These are phyloP conservation scores for Drosophila falleni DNA, from an alignment of 2,888 invertebrate species.

Conservation along the genomic window DNA sequence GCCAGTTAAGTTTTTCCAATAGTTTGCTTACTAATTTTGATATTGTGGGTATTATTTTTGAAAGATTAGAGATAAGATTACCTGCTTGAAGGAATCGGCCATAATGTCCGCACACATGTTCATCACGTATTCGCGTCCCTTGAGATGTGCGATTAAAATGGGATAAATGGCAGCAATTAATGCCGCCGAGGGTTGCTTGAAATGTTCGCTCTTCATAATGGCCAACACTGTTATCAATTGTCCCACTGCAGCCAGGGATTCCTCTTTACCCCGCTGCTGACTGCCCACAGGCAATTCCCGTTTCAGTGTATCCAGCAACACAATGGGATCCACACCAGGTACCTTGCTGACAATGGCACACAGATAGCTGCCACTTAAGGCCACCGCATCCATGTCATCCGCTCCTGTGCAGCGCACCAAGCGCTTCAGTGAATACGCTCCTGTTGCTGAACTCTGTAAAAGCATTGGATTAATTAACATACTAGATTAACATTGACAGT, in stretches of 20 bases:
- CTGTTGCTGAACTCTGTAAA: conserved; percentile 52
- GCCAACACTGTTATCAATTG: conserved; percentile 47
- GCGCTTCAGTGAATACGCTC: conserved; percentile 54
- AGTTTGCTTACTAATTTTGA: too few relatives aligned
- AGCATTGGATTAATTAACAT: neutral
- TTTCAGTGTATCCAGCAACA: conserved; percentile 41
- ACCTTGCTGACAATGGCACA: conserved; percentile 42
- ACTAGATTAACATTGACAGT: neutral
- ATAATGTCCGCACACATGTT: conserved; percentile 43
- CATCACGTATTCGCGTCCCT: conserved; percentile 60
- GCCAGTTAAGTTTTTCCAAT: too few relatives aligned
- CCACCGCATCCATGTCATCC: conserved; percentile 46
- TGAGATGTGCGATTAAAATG: conserved; percentile 45
- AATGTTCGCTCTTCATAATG: conserved; percentile 39
- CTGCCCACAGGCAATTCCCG: conserved; percentile 38
- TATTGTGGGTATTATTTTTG: too few relatives aligned
- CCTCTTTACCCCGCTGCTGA: conserved; percentile 60
- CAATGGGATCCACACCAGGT: conserved; percentile 36
- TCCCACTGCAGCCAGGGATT: conserved; percentile 59
- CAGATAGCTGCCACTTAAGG: conserved; percentile 33
- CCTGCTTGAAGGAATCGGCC: conserved; percentile 39
- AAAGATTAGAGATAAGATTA: conserved; percentile 11
- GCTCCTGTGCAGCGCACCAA: conserved; percentile 66
- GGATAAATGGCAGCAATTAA: conserved; percentile 42
- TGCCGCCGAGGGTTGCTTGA: conserved; percentile 10